A percentile compares a stretch with the other conserved stretches of the same genome.
Evolutionary conservation across 2,888 invertebrate genomes (phyloP).

Genomic region (Amphipyra berbera): DNA sequence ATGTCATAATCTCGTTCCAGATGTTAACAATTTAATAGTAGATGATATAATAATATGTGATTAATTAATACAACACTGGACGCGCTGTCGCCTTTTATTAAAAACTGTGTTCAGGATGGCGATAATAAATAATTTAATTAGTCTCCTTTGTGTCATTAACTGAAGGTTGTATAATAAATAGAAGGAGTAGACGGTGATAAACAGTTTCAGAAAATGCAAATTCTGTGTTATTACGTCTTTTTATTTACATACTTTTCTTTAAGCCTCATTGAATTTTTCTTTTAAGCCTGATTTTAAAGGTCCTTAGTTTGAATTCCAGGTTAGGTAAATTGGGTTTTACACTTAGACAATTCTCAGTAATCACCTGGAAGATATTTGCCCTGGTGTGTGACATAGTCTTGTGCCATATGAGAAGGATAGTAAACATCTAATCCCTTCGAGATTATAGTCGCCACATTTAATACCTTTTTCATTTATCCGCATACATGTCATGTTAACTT

Average conservation of each 20-base stretch:
- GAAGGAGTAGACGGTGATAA: conserved; percentile 1
- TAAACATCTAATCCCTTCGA: no score
- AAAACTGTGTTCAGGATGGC: conserved; percentile 14
- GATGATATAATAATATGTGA: neutral
- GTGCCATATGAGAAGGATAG: no score
- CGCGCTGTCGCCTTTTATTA: conserved; percentile 24
- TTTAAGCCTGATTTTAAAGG: no score
- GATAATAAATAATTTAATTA: conserved; percentile 22
- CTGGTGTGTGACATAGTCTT: no score
- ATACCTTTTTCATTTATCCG: no score
- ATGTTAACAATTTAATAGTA: conserved; percentile 3
- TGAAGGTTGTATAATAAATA: conserved; percentile 5
- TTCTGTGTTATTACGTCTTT: neutral
- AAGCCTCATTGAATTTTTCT: no score
- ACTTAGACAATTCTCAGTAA: no score
- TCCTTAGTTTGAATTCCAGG: no score
- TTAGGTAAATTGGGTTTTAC: no score
- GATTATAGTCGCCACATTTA: no score
- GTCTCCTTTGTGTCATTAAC: conserved; percentile 8
- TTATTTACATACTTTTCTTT: neutral
- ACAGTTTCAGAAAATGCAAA: neutral
- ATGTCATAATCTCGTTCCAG: neutral
- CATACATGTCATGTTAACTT: no score
- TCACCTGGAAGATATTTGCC: no score
- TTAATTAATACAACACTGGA: conserved; percentile 20